phyloP scores from a whole-genome alignment of 2,888 invertebrate genomes.

The Drosophila trichaetosa region DNA sequence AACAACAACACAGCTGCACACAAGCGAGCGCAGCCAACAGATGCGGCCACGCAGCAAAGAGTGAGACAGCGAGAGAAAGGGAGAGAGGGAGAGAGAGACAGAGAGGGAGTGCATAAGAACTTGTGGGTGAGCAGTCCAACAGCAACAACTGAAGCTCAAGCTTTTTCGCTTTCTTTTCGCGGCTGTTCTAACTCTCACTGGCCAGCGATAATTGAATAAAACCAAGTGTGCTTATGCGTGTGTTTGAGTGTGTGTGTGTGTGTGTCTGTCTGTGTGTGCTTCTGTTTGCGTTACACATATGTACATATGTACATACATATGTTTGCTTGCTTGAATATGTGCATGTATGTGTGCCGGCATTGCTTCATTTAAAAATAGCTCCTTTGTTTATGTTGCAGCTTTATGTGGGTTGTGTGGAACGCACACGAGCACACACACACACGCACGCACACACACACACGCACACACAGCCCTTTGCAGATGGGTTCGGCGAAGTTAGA shows the following conservation, averaged over 20 bases:
- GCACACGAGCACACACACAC: slow-evolving; percentile 13
- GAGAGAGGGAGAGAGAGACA: not conserved
- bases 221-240: slow-evolving; percentile 50
- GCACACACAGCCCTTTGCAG: not conserved
- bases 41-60: slow-evolving; percentile 1
- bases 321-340: slow-evolving; percentile 4
- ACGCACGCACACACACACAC: not conserved
- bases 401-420: slow-evolving; percentile 41
- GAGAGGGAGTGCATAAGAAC: not conserved
- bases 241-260: slow-evolving; percentile 7
- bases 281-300: not conserved
- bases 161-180: slow-evolving; percentile 23
- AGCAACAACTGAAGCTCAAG: slow-evolving; percentile 19
- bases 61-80: not conserved
- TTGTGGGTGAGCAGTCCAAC: slow-evolving; percentile 20
- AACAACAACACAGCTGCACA: slow-evolving; percentile 21
- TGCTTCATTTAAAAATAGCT: slow-evolving; percentile 64
- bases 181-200: slow-evolving; percentile 32
- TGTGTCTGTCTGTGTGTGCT: not conserved
- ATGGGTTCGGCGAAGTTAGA: not conserved
- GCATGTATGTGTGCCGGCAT: slow-evolving; percentile 36
- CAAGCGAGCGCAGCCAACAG: slow-evolving; percentile 30
- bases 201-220: slow-evolving; percentile 59
- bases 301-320: no score
- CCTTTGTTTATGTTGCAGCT: slow-evolving; percentile 52